phyloP scores from a whole-genome alignment of 2,113 vertebrate species.

The Apaloderma vittatum region DNA sequence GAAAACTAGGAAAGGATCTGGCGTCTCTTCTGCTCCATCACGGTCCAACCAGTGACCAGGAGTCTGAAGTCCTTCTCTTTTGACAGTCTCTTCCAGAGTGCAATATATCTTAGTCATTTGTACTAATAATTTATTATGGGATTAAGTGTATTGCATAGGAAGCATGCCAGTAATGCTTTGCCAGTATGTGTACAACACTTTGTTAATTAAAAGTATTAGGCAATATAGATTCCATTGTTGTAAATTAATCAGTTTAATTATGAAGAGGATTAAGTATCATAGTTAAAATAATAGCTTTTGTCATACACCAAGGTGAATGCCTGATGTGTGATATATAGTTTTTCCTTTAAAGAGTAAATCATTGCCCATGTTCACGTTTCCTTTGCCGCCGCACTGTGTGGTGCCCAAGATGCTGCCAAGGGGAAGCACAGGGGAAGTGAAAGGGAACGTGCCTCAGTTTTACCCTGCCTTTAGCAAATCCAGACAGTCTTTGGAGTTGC shows the following conservation, averaged over 20 bases:
- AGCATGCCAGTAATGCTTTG: conserved; percentile 66
- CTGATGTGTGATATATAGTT: background rate
- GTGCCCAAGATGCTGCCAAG: background rate
- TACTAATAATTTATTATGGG: conserved; percentile 77
- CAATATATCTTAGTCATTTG: conserved; percentile 51
- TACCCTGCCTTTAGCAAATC: background rate
- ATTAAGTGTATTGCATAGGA: conserved; percentile 81
- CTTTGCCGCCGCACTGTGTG: fast-evolving
- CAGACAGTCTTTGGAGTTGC: background rate
- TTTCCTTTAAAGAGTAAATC: background rate
- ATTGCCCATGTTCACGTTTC: background rate
- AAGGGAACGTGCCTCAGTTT: background rate
- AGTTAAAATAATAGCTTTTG: conserved; percentile 65
- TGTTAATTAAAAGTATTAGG: conserved; percentile 81
- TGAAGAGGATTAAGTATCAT: conserved; percentile 33
- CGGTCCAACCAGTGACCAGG: background rate
- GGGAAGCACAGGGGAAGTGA: background rate
- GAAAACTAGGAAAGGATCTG: background rate
- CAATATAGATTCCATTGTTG: conserved; percentile 72
- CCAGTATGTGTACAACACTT: conserved; percentile 62
- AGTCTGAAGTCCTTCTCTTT: background rate
- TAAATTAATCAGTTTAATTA: conserved; percentile 80
- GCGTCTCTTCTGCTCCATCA: background rate
- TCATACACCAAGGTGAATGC: conserved; percentile 13
- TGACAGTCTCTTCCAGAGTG: background rate